Conservation (phyloP, 2,797 vertebrate species). For the Rhinichthys osculus region DNA sequence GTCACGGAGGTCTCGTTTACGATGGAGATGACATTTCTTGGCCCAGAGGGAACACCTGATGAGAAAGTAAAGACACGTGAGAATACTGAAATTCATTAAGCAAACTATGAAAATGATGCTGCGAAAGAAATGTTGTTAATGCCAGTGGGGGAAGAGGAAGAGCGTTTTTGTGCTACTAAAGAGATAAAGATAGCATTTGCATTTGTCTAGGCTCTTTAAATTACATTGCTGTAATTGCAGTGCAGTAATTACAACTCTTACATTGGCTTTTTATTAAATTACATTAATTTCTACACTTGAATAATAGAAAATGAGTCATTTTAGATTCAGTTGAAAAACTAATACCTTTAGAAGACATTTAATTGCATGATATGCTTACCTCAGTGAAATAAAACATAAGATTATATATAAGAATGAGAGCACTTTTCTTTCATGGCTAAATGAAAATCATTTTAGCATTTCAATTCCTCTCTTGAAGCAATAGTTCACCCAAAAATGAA, state of each 20-base stretch:
- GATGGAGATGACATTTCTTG: slow-evolving; percentile 94
- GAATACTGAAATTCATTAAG: neutral
- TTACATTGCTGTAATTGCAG: neutral
- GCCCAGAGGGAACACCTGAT: slow-evolving; percentile 93
- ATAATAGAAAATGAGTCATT: slow-evolving; percentile 30
- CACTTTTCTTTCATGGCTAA: slow-evolving; percentile 17
- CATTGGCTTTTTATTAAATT: slow-evolving; percentile 28
- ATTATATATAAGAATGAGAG: neutral
- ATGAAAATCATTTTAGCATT: slow-evolving; percentile 14
- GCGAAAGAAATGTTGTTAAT: neutral
- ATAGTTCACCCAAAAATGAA: neutral
- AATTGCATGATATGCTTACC: slow-evolving; percentile 25
- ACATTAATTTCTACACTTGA: slow-evolving; percentile 11
- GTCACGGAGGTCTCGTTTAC: slow-evolving; percentile 98
- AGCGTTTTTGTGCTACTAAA: neutral
- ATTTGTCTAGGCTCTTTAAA: neutral
- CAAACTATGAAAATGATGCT: neutral
- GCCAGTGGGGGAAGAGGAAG: neutral
- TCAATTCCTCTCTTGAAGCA: neutral
- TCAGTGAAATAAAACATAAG: neutral
- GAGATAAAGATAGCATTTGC: neutral
- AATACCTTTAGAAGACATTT: slow-evolving; percentile 1
- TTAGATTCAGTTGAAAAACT: slow-evolving; percentile 7
- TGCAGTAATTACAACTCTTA: slow-evolving; percentile 6
- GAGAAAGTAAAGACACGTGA: slow-evolving; percentile 9